A percentile compares a stretch with the other conserved stretches of the same genome.
phyloP scores from a whole-genome alignment of 2,888 invertebrate species.

The Mythimna ferrago region DNA sequence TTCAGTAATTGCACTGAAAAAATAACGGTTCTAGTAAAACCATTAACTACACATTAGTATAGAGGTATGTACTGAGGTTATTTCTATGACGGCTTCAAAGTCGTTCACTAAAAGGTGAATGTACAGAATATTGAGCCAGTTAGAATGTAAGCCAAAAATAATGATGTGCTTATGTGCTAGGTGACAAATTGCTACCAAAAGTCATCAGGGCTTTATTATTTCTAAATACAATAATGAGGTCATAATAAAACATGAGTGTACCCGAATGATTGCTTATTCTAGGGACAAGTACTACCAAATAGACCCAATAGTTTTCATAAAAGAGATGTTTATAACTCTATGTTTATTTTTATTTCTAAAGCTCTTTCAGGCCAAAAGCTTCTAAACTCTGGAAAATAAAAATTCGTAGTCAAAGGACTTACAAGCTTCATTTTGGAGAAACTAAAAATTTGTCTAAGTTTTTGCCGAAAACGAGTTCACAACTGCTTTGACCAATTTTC shows the following conservation, averaged over 20 bases:
- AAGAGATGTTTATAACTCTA: neutral
- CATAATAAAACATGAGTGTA: neutral
- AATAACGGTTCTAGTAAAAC: neutral
- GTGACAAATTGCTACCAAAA: constrained; percentile 28
- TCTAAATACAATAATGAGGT: constrained; percentile 9
- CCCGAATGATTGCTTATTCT: neutral
- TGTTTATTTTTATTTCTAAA: neutral
- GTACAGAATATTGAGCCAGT: constrained; percentile 18
- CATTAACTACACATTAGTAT: constrained; percentile 3
- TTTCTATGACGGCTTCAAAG: constrained; percentile 13
- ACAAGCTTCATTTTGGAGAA: neutral
- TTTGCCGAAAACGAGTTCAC: neutral
- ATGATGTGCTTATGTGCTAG: constrained; percentile 45
- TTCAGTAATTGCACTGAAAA: neutral
- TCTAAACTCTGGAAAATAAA: constrained; percentile 1
- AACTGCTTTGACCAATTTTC: constrained; percentile 7
- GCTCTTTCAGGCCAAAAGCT: neutral
- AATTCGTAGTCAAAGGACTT: neutral
- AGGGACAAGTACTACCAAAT: neutral
- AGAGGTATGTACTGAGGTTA: neutral
- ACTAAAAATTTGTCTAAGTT: constrained; percentile 1
- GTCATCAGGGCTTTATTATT: constrained; percentile 7
- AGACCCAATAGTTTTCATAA: neutral
- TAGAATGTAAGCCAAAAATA: constrained; percentile 46
- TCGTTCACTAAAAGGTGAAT: constrained; percentile 5